A percentile compares a stretch with the other conserved stretches of the same genome.
phyloP scores from a whole-genome alignment of 2,113 vertebrate species.

The Tupaia tana region DNA sequence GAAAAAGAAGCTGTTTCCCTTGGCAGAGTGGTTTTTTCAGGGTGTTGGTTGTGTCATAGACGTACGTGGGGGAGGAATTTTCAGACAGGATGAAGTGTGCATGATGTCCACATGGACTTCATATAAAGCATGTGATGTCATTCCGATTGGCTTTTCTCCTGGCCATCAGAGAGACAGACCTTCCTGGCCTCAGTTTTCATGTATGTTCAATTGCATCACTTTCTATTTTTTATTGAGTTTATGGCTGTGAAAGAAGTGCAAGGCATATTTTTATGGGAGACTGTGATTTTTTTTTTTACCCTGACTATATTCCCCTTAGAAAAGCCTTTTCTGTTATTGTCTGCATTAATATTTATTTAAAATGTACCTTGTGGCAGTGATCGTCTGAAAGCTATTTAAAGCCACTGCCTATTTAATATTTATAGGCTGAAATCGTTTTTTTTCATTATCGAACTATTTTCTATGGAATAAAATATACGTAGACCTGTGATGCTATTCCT shows the following conservation, averaged over 20 bases:
- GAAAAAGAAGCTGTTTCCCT: slow-evolving; percentile 70
- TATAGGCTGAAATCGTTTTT: slow-evolving; percentile 65
- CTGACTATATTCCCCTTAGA: slow-evolving; percentile 64
- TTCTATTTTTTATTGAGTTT: slow-evolving; percentile 78
- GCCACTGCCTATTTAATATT: slow-evolving; percentile 64
- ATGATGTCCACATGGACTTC: slow-evolving; percentile 77
- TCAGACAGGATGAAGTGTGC: slow-evolving; percentile 80
- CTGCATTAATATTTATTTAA: slow-evolving; percentile 72
- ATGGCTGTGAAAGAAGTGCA: slow-evolving; percentile 63
- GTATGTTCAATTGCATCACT: slow-evolving; percentile 61
- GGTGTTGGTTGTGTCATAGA: slow-evolving; percentile 73
- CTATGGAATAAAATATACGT: slow-evolving; percentile 51
- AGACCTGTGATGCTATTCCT: background rate
- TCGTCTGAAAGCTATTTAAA: slow-evolving; percentile 69
- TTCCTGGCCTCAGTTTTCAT: slow-evolving; percentile 71
- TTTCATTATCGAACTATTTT: slow-evolving; percentile 58
- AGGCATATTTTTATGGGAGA: slow-evolving; percentile 74
- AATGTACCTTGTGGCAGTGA: slow-evolving; percentile 57
- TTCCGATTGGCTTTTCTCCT: slow-evolving; percentile 72
- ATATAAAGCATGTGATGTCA: slow-evolving; percentile 71
- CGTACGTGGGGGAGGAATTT: slow-evolving; percentile 70
- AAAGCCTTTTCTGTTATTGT: slow-evolving; percentile 62
- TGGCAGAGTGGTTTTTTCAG: slow-evolving; percentile 61
- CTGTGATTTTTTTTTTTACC: slow-evolving; percentile 59
- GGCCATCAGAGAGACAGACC: slow-evolving; percentile 69